phyloP scores from a whole-genome alignment of 2,797 vertebrate species.

The Kryptolebias ocellatus region DNA sequence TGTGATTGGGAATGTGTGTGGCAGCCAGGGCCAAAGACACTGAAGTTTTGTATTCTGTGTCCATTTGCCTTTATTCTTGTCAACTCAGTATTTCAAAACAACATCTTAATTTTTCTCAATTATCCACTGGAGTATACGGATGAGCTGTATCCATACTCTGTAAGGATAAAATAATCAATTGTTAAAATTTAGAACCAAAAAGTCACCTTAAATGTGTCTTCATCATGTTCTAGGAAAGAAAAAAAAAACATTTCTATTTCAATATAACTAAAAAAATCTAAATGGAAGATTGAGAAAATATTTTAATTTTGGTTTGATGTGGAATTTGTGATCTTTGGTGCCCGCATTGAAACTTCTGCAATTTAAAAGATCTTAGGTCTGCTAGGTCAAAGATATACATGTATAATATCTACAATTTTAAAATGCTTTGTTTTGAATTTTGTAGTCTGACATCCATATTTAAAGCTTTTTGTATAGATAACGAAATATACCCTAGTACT shows the following conservation, averaged over 20 bases:
- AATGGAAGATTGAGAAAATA: too few species aligned
- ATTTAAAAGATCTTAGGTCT: too few species aligned
- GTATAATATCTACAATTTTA: too few species aligned
- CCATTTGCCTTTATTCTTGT: background rate
- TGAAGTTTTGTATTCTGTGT: background rate
- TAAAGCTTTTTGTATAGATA: too few species aligned
- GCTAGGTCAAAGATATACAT: background rate
- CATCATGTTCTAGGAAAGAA: background rate
- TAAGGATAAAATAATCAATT: background rate
- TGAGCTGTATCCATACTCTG: background rate
- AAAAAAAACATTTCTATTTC: background rate
- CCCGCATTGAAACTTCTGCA: too few species aligned
- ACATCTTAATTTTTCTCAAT: background rate
- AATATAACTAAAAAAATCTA: too few species aligned
- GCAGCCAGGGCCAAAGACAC: background rate
- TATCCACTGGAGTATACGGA: background rate
- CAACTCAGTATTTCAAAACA: background rate
- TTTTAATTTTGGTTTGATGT: too few species aligned
- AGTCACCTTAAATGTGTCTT: background rate
- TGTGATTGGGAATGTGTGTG: slow-evolving; percentile 10
- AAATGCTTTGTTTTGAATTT: too few species aligned
- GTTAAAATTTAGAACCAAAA: too few species aligned
- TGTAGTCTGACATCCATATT: too few species aligned
- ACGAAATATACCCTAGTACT: background rate
- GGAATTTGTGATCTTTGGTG: too few species aligned